Base-by-base conservation (phyloP, 2,113 vertebrate genomes). In the Diadophis punctatus region DNA sequence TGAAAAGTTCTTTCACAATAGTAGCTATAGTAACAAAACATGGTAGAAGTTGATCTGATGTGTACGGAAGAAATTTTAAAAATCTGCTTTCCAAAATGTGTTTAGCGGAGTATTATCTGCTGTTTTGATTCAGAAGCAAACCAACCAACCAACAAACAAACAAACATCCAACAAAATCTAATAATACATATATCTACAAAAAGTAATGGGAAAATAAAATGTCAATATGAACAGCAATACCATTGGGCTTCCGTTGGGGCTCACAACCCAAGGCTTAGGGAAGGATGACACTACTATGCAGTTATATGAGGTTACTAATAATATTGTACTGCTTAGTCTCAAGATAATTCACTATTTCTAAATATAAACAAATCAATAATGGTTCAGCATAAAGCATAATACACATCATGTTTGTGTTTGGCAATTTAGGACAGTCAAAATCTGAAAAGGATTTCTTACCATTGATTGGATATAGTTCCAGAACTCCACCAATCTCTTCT, bases 381-480 rank as follows among this genome's bases (percentile, higher is more conserved):
- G n/a, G 34, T 39, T 80, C 68, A 80, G 34, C 18, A 80, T 39
- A 39, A 74, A n/a, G 0, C 30, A 39, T 27, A 48, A 53, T 10
- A 87, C 43, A 74, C 48, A 11, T 80, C 4, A 3, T 8, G 22
- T 55, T 93, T 5, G 1, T 39, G 1, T 8, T 0, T 84, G 87
- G 8, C 74, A 88, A 39, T 80, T 20, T 80, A 39, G 7, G 2
- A 80, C 34, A 22, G 23, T 90, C 87, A 93, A 74, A 92, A 93
- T 84, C 27, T 55, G 34, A 55, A 80, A 95, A 58, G 2, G 20
- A 60, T 90, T 60, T 87, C 98, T 98, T 97, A 99, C 99, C 99
- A 8, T 99, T 99, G 96, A 99, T 99, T 1, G 99, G 99, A 93
- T 99, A 99, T 9, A 99, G 96, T 94, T 99, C 99, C 97, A 99